Conservation (phyloP, 2,888 invertebrate genomes). For the Cantharis flavilabris region DNA sequence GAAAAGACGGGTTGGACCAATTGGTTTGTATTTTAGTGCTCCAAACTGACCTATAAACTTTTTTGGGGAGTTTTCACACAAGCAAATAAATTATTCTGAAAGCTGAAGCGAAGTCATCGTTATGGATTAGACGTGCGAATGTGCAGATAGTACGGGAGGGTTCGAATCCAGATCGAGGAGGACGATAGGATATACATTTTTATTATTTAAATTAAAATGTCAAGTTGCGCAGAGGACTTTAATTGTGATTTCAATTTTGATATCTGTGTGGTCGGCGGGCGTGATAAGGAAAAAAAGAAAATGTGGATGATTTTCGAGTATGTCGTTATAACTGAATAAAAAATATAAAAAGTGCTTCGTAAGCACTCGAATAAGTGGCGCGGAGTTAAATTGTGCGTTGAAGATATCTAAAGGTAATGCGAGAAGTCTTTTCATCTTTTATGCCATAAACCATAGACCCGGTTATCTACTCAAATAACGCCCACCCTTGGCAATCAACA, state of each 20-base stretch:
- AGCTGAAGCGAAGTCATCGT: no score
- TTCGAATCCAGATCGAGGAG: no score
- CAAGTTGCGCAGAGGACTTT: not conserved
- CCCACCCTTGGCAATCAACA: constrained; percentile 20
- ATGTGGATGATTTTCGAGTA: not conserved
- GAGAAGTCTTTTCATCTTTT: constrained; percentile 40
- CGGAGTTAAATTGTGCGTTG: constrained; percentile 45
- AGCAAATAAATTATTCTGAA: no score
- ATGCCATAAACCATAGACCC: constrained; percentile 44
- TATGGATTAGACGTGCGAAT: no score
- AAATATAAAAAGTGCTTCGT: constrained; percentile 36
- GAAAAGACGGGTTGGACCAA: no score
- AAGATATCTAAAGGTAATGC: constrained; percentile 42
- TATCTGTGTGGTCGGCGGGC: not conserved
- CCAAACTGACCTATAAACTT: no score
- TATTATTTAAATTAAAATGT: no score
- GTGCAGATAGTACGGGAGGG: no score
- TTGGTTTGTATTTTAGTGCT: no score
- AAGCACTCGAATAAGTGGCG: constrained; percentile 39
- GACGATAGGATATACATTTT: no score
- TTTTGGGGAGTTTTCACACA: no score
- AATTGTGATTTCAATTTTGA: not conserved
- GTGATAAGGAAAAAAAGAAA: not conserved
- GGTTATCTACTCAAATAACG: constrained; percentile 44
- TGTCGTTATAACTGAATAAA: constrained; percentile 15